Conservation (phyloP, 2,113 vertebrate species). For the Chaenogobius annularis region DNA sequence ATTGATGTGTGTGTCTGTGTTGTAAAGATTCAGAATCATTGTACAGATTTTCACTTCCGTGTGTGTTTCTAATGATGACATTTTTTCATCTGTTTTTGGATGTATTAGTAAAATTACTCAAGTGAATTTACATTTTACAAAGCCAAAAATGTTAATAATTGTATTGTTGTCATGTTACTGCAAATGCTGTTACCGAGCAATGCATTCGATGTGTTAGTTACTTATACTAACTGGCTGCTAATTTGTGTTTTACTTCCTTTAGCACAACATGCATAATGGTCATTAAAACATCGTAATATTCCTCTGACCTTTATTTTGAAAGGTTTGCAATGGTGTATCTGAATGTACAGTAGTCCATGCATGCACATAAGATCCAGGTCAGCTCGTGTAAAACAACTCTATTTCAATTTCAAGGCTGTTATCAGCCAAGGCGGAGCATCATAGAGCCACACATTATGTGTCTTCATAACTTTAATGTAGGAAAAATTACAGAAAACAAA, state of each 20-base stretch:
- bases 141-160: too few species aligned
- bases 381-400: constrained; percentile 56
- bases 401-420: constrained; percentile 43
- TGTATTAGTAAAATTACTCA: background rate
- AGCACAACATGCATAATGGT: background rate
- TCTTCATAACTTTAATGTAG: background rate
- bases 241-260: background rate
- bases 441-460: constrained; percentile 22
- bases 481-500: background rate
- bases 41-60: too few species aligned
- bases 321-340: constrained; percentile 52
- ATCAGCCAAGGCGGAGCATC: constrained; percentile 37
- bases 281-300: constrained; percentile 59
- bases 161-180: too few species aligned
- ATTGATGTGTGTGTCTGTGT: too few species aligned
- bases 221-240: background rate
- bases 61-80: too few species aligned
- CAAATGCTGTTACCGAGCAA: too few species aligned
- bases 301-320: constrained; percentile 68
- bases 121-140: background rate
- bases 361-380: constrained; percentile 44
- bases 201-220: too few species aligned
- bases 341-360: constrained; percentile 40
- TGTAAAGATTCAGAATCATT: too few species aligned
- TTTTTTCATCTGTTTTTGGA: constrained; percentile 1